Base-by-base conservation (phyloP, 2,888 invertebrate species). In the Drosophila peninsularis region DNA sequence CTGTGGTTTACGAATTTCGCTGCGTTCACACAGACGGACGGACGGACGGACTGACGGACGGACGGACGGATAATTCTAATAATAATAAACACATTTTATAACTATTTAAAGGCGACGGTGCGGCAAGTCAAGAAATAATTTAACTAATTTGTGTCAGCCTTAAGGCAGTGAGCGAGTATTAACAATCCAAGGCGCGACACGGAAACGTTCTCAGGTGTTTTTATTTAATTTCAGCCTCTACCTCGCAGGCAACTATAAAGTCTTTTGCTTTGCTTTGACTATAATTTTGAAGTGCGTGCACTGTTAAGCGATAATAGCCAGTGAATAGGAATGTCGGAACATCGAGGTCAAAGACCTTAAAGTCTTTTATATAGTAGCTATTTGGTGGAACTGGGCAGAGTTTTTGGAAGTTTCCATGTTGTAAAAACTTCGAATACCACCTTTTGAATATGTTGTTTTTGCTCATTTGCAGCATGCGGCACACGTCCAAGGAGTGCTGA, bases 401-500 rank as follows among this genome's bases (percentile, higher is more conserved):
- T 9, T 39, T 49, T 9, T 68, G 53, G n/a, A 89, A 77, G 45
- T 89, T 88, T 0, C 90, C 82, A 42, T 71, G 60, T 19, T 67
- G 58, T 17, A 71, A 62, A 10, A 90, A 56, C 11, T 75, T 71
- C 0, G 58, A 58, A 0, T 79, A 54, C 78, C 79, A 82, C 0
- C 44, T 49, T 6, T 75, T 75, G 5, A 82, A 63, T 13, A 88
- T 58, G 53, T 71, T 82, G n/a, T 45, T 74, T 7, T 53, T 68
- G 0, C 21, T 56, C 4, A 11, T 56, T 1, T 21, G 44, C 66
- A 88, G 54, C 68, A 89, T 45, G 9, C 50, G 65, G 39, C 90
- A 90, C 24, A 85, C 60, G 39, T 90, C 80, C 30, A 90, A 49
- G 0, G 74, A 55, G n/a, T 74, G 67, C 13, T 73, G 60, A 34